Evolutionary conservation across 2,797 vertebrate species (phyloP), one percentile per base, ranked within the genome.

Genomic region (Amniataba percoides): DNA sequence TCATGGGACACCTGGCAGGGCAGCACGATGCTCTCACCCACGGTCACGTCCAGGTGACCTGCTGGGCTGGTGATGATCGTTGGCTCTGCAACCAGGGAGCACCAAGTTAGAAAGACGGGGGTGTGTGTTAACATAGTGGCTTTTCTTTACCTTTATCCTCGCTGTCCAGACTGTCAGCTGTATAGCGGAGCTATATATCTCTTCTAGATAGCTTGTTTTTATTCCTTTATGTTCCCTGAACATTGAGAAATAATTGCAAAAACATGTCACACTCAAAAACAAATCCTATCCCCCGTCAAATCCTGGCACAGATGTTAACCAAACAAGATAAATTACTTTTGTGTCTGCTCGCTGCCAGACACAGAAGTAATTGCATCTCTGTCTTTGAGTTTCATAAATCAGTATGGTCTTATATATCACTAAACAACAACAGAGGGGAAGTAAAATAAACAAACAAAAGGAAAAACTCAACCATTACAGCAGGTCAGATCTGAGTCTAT

Each of bases 1-100:
- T 99, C 98, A 2, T 98, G 97, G 7, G 96, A 96, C 3, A 99
- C 98, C 91, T 98, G 98, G 31, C 98, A 99, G 0, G 97, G 97
- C 69, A 99, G 91, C 49, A 99, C 96, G 0, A 99, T 97, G 79
- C 97, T 99, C 39, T 99, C 97, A 0, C 98, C 98, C 21, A 98
- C 97, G 0, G 97, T 99, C 83, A 99, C 97, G 43, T 99, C 97
- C 94, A 98, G 95, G 75, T 97, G 97, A 69, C 96, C 94, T 2
- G 97, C 97, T 1, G 97, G 97, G 12, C 97, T 97, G 71, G 96
- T 96, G 59, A 99, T 97, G 16, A 89, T 87, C 0, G 98, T 99
- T 5, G 97, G 93, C 84, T 99, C 98, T 99, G 77, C 34, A 46
- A 89, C 74, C 52, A 85, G 11, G 16, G 7, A 80, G 62, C 34